Base-by-base conservation (phyloP, 2,113 vertebrate species). In the Excalfactoria chinensis region DNA sequence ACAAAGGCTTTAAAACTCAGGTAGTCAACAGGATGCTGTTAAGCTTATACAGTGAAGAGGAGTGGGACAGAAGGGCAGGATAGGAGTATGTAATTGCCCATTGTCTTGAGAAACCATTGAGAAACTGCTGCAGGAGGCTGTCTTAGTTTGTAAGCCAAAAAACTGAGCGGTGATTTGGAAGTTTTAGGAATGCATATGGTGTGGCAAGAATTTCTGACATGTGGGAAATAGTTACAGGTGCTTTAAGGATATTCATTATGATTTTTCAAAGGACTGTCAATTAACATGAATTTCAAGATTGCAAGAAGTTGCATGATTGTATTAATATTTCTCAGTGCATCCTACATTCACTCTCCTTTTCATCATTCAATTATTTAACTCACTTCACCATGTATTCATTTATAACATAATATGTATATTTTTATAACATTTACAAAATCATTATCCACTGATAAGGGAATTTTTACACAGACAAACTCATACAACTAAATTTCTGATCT, bases 21-120 rank as follows among this genome's bases (percentile, higher is more conserved):
- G 35, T 9, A 40, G 26, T 62, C 49, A 41, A 22, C 11, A 14
- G 26, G 32, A 43, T 19, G 1, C 56, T 69, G 16, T 59, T 18
- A 73, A n/a, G n/a, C 2, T 2, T 5, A 0, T 9, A 4, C 13
- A 25, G 1, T 14, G 23, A 16, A 3, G 28, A n/a, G 7, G 11
- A 41, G 26, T 3, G 21, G 34, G 19, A 43, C 8, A 44, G 40
- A 8, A 16, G 14, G 12, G 28, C 32, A 68, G 10, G 28, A 6
- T 13, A 49, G 44, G 56, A 25, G n/a, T 25, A 70, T 35, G 6
- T 51, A 28, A 14, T 9, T n/a, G 48, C 22, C 25, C 35, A 9
- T 2, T 76, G 59, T 7, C 40, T 73, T 63, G 56, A 40, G 28
- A 81, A 94, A 41, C 28, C 41, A 44, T 70, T 63, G 60, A 40